Base-by-base conservation (phyloP, 2,113 vertebrate species). In the Coptodon bakossiorum region DNA sequence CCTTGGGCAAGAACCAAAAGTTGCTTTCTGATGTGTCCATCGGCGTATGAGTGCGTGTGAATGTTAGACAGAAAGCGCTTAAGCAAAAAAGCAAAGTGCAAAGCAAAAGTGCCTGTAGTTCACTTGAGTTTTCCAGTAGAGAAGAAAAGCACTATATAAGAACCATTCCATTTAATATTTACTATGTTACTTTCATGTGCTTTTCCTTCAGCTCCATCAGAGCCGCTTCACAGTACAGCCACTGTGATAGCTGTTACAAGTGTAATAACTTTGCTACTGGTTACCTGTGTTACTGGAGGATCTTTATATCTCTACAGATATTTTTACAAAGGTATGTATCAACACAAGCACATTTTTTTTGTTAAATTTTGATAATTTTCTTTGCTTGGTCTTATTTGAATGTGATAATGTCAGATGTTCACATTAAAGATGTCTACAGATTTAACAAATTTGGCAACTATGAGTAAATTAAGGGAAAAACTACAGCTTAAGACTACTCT, bases 231-330 rank as follows among this genome's bases (percentile, higher is more conserved):
- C 45, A 83, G 78, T 19, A 66, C 79, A 3, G 80, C 19, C 40
- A 88, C 68, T 16, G 38, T 95, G 52, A 88, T 95, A 13, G 84
- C 82, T 27, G 78, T 87, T 61, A 92, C 91, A 36, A 90, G 88
- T 36, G 45, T 82, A 34, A 31, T 73, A 59, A 92, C 87, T 86
- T 31, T 93, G 12, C 45, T 93, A 59, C 24, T 93, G 68, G 86
- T 92, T 16, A 9, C 56, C 38, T 53, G 54, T 29, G 34, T 84
- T 4, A 71, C 84, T 14, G 94, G 91, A 71, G 83, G 29, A 2
- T 12, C 43, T 53, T 38, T 93, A 36, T 29, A 89, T 17, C 31
- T 92, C 76, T 68, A 85, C 84, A 76, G 54, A 10, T 80, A 89
- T 61, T 82, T 91, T 17, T 82, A 27, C 40, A 89, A 83, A 89